Base-by-base conservation (phyloP, 1,140 invertebrate genomes). In the Melanaphis sacchari region DNA sequence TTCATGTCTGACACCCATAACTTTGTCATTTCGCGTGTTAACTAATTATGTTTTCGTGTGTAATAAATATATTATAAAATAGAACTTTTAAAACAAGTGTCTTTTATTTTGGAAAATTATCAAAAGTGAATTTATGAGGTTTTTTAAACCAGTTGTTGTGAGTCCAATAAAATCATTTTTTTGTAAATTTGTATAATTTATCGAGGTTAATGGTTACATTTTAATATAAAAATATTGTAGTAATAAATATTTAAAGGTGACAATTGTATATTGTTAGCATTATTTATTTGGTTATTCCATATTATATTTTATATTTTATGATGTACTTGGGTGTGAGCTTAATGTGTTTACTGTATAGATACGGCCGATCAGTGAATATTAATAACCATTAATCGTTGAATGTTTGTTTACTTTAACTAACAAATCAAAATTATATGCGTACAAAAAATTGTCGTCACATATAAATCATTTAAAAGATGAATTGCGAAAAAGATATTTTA, bases 281-380 rank as follows among this genome's bases (percentile, higher is more conserved):
- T 87, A 87, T 87, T 87, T 87, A 87, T 87, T 43, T 87, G 85
- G 41, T 87, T n/a, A 87, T 87, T 46, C 43, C 85, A n/a, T n/a
- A 87, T 38, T n/a, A 46, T 31, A n/a, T 46, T 87, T 87, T 49
- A 46, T 46, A 31, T 46, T 87, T 46, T 46, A 87, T 46, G 41
- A 15, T n/a, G 85, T 87, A 87, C 18, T 87, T 46, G 85, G 85
- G 43, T 18, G 26, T 18, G 85, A 87, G 85, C 43, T 87, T 87
- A 87, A 87, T 87, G 43, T 15, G 31, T 49, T 87, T 43, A n/a
- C 41, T 87, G 22, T 11, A 49, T 9, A 46, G 7, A 87, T 87
- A 87, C 41, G 43, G 15, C 15, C 18, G 43, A 87, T 87, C 43
- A 46, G 85, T 87, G 85, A 87, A 46, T 87, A 87, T 46, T 87